Base-by-base conservation (phyloP, 2,888 invertebrate species). In the Orchestes rusci region DNA sequence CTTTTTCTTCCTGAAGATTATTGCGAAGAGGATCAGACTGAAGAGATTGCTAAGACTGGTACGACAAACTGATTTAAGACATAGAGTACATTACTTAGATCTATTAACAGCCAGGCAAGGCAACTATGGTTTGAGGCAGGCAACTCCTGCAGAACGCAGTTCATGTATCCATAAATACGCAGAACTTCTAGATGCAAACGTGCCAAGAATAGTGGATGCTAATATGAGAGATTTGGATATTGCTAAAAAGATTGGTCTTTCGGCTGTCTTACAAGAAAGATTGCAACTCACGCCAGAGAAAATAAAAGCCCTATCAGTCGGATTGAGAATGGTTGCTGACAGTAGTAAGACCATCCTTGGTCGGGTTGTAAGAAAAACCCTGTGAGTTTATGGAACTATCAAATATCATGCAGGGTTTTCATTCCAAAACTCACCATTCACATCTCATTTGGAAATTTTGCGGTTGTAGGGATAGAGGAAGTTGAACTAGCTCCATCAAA, bases 271-370 rank as follows among this genome's bases (percentile, higher is more conserved):
- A 41, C 66, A 93, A 7, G 84, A 86, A 29, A 78, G 99, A 34
- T 73, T 99, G 3, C 85, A 90, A 4, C 71, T 99, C 39, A 92
- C 80, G 36, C 78, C 86, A 20, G 71, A 80, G 15, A 99, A 99
- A 69, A 70, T 99, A 34, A 59, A 56, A 62, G 90, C 84, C 42
- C 71, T 99, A 48, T 78, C 94, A 1, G 72, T 80, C 30, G 97
- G 97, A 1, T 70, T 97, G 36, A 82, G 86, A 52, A 96, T 96
- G 72, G 96, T 97, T 52, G 95, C 95, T 7, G 88, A 87, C 48
- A 77, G 83, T 1, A 92, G 92, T 53, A 80, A 84, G 53, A 73
- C 78, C 44, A 75, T 74, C 52, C 70, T 72, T 2, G 71, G 71
- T 4, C 59, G 68, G 37, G 64, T 67, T 13, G 45, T 68, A 27